Evolutionary conservation across 2,888 invertebrate species (phyloP).

Genomic region (Parnassius smintheus): DNA sequence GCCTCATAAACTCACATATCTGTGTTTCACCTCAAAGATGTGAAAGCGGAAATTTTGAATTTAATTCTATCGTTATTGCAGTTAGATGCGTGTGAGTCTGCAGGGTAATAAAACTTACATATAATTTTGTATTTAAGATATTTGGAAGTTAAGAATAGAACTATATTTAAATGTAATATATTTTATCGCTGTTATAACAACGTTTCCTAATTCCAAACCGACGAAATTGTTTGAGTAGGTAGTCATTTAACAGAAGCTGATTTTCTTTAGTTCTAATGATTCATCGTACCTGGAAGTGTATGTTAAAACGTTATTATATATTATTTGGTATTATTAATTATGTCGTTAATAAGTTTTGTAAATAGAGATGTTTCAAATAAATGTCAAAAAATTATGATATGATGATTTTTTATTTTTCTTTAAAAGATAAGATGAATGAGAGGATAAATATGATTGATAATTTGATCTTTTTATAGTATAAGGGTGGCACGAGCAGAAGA

Average conservation of each 20-base stretch:
- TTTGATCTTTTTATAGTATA: too few relatives aligned
- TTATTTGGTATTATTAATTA: slow-evolving; percentile 27
- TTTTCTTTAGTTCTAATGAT: too few relatives aligned
- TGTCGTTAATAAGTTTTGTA: slow-evolving; percentile 48
- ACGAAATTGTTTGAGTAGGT: neutral
- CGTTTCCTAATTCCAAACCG: neutral
- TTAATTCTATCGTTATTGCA: neutral
- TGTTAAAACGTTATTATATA: too few relatives aligned
- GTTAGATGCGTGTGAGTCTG: neutral
- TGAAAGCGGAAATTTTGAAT: slow-evolving; percentile 10
- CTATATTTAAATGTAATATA: neutral
- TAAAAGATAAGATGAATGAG: neutral
- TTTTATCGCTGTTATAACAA: neutral
- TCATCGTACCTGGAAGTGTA: too few relatives aligned
- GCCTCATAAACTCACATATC: neutral
- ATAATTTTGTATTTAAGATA: neutral
- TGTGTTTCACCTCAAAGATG: slow-evolving; percentile 22
- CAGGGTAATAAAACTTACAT: neutral
- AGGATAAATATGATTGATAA: too few relatives aligned
- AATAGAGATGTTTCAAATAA: slow-evolving; percentile 50
- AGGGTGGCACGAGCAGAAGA: too few relatives aligned
- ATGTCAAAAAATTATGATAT: slow-evolving; percentile 43
- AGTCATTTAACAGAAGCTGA: neutral
- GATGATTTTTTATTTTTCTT: slow-evolving; percentile 18
- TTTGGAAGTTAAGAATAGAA: neutral